Percentiles rank a stretch among this genome's conserved stretches.
These are phyloP conservation scores for Illadopsis cleaveri DNA, from an alignment of 2,113 vertebrate species.

Conservation along the genomic window DNA sequence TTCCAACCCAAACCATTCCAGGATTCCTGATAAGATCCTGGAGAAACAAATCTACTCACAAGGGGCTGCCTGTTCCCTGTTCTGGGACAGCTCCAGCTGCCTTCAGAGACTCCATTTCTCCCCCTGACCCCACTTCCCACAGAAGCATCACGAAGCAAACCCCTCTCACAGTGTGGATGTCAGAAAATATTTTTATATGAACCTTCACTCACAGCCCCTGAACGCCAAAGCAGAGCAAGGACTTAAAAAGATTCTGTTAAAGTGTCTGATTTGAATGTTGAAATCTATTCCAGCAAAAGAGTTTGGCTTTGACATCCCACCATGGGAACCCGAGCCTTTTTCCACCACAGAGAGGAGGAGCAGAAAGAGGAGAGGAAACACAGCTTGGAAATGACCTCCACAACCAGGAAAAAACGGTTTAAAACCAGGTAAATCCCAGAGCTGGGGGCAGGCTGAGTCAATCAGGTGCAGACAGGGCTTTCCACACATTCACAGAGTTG, in stretches of 20 bases:
- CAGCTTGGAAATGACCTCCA: constrained; percentile 71
- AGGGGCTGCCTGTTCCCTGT: neutral
- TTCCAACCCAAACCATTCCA: neutral
- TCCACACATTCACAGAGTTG: neutral
- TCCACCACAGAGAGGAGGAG: constrained; percentile 68
- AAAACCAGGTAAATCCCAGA: constrained; percentile 68
- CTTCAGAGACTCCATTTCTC: neutral
- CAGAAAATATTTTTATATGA: neutral
- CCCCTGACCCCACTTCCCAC: neutral
- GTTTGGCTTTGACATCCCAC: neutral
- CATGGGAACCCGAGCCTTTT: constrained; percentile 63
- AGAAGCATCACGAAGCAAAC: neutral
- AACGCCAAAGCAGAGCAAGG: neutral
- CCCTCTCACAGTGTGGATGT: neutral
- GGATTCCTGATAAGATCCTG: neutral
- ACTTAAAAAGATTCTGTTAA: neutral
- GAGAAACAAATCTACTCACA: neutral
- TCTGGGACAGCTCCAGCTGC: neutral
- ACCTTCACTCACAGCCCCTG: neutral
- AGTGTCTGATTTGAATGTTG: neutral
- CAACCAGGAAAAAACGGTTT: constrained; percentile 64
- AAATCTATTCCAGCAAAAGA: neutral
- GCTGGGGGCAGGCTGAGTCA: neutral
- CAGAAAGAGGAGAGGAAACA: constrained; percentile 69
- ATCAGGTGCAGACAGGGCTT: neutral